These are phyloP conservation scores for Gastracanthus pulcherrimus DNA, from an alignment of 2,888 invertebrate species.

Conservation along the genomic window DNA sequence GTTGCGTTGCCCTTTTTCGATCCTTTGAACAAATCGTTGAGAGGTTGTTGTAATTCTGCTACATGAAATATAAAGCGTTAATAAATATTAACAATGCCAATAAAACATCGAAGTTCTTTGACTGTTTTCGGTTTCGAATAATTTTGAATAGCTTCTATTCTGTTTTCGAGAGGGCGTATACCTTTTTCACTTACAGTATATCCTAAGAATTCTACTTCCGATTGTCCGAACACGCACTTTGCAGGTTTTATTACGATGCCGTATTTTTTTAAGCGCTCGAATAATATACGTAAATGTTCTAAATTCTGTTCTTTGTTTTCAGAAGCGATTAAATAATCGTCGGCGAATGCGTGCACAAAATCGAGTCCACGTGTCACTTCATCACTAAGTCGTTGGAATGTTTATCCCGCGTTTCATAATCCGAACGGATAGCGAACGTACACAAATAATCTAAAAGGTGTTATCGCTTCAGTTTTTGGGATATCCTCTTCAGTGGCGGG, in stretches of 20 bases:
- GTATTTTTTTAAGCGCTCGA: background rate
- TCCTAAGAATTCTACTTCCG: background rate
- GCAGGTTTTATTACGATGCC: background rate
- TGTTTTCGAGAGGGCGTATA: background rate
- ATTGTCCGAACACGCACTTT: background rate
- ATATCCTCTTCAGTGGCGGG: background rate
- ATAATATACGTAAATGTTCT: background rate
- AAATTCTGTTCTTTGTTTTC: background rate
- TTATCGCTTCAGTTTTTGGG: background rate
- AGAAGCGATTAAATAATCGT: background rate
- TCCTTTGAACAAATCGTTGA: constrained; percentile 15
- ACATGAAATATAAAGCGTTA: constrained; percentile 56
- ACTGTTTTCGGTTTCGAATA: background rate
- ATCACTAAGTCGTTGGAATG: background rate
- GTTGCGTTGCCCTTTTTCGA: constrained; percentile 47
- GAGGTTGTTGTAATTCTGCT: constrained; percentile 39
- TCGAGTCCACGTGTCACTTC: background rate
- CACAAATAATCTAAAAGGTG: background rate
- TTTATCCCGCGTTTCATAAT: background rate
- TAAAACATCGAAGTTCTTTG: background rate
- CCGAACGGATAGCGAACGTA: background rate
- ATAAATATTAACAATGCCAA: constrained; percentile 54
- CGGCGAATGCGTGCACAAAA: background rate
- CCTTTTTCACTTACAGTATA: background rate
- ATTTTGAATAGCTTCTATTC: background rate